Percentiles rank a stretch among this genome's conserved stretches.
phyloP scores from a whole-genome alignment of 2,797 vertebrate species.

The Platyrinchus mystaceus region DNA sequence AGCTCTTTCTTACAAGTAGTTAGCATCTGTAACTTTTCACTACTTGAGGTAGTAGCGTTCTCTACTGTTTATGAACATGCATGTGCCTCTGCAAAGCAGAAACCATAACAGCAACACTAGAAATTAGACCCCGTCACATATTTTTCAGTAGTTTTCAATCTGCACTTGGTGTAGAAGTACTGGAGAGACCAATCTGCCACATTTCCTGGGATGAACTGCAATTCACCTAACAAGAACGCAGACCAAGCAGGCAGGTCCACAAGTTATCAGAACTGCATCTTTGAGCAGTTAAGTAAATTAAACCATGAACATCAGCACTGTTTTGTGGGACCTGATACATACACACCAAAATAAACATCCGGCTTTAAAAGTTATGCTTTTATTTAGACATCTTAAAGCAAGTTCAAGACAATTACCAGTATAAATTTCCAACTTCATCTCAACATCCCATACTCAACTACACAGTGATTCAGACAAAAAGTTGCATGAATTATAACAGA shows the following conservation, averaged over 20 bases:
- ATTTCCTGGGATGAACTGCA: neutral
- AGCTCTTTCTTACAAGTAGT: neutral
- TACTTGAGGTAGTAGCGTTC: neutral
- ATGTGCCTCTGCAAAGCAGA: neutral
- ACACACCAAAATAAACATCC: neutral
- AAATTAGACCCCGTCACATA: accelerated
- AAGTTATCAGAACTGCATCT: neutral
- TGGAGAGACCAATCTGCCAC: neutral
- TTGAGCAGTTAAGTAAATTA: neutral
- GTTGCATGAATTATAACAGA: neutral
- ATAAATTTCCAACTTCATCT: neutral
- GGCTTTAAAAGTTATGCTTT: neutral
- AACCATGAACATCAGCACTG: neutral
- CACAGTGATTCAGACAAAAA: neutral
- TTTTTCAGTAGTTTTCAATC: neutral
- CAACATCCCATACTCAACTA: neutral
- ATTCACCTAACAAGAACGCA: neutral
- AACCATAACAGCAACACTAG: neutral
- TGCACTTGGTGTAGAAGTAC: neutral
- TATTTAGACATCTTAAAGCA: neutral
- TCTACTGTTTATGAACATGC: accelerated
- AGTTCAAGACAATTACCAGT: neutral
- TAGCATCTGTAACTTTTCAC: neutral
- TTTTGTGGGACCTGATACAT: neutral
- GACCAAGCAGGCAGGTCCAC: neutral